A percentile compares a stretch with the other conserved stretches of the same genome.
phyloP scores from a whole-genome alignment of 2,888 invertebrate species.

The Strigamia crassipes region DNA sequence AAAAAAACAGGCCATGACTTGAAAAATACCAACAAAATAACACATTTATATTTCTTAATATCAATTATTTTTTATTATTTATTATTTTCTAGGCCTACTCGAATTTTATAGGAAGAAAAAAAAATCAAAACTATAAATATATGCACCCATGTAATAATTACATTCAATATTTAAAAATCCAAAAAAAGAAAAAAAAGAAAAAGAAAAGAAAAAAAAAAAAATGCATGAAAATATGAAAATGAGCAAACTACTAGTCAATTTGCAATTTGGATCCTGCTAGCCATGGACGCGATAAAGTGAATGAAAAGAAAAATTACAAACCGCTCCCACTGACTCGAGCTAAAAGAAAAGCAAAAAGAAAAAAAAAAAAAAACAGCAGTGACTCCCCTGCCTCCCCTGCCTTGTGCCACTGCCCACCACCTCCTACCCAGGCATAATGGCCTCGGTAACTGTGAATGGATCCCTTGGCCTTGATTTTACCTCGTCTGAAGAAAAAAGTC shows the following conservation, averaged over 20 bases:
- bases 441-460: constrained; percentile 47
- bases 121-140: neutral
- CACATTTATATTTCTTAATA: neutral
- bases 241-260: constrained; percentile 34
- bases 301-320: constrained; percentile 18
- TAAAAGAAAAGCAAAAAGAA: neutral
- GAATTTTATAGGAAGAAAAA: constrained; percentile 26
- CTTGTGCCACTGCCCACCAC: constrained; percentile 15
- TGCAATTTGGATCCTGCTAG: neutral
- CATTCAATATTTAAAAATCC: neutral
- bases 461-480: constrained; percentile 46
- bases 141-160: neutral
- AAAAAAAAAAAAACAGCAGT: constrained; percentile 44
- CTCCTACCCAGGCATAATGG: constrained; percentile 43
- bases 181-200: neutral
- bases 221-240: neutral
- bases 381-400: neutral
- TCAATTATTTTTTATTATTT: neutral
- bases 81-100: constrained; percentile 41
- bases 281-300: constrained; percentile 39
- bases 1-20: constrained; percentile 28
- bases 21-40: too few species aligned
- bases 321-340: neutral
- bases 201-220: neutral
- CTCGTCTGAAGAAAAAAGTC: constrained; percentile 37